phyloP scores from a whole-genome alignment of 64 coral and sea anemone genomes.

The Montipora efflorescens region DNA sequence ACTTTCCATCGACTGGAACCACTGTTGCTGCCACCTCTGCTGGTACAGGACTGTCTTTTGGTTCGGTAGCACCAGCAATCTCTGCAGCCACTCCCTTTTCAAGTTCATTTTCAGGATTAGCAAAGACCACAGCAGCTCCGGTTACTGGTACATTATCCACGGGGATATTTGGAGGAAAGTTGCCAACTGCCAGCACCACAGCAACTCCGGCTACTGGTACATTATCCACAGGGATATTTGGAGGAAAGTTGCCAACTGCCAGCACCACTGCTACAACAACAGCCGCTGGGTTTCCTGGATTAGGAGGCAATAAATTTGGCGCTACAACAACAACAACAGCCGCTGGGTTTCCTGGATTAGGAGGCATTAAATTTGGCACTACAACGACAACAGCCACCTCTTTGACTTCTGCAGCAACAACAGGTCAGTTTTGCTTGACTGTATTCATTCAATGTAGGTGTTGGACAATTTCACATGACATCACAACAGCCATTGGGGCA shows the following conservation, averaged over 20 bases:
- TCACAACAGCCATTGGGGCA: no score
- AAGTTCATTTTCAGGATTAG: constrained; percentile 17
- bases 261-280: not conserved
- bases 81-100: not conserved
- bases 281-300: not conserved
- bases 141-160: not conserved
- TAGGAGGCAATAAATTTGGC: not conserved
- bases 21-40: not conserved
- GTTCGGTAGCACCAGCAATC: not conserved
- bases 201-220: constrained; percentile 1
- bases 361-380: constrained; percentile 7
- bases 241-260: not conserved
- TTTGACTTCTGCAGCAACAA: constrained; percentile 29
- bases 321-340: not conserved
- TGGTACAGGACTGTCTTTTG: constrained; percentile 19
- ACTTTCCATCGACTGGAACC: not conserved
- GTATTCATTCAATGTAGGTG: no score
- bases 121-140: constrained; percentile 6
- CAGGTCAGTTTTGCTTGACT: not conserved
- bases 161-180: not conserved
- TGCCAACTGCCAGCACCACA: not conserved
- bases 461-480: no score
- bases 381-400: constrained; percentile 28
- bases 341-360: not conserved
- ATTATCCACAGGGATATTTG: not conserved